These are phyloP conservation scores for Stenchaetothrips biformis DNA, from an alignment of 2,888 invertebrate species.

Conservation along the genomic window DNA sequence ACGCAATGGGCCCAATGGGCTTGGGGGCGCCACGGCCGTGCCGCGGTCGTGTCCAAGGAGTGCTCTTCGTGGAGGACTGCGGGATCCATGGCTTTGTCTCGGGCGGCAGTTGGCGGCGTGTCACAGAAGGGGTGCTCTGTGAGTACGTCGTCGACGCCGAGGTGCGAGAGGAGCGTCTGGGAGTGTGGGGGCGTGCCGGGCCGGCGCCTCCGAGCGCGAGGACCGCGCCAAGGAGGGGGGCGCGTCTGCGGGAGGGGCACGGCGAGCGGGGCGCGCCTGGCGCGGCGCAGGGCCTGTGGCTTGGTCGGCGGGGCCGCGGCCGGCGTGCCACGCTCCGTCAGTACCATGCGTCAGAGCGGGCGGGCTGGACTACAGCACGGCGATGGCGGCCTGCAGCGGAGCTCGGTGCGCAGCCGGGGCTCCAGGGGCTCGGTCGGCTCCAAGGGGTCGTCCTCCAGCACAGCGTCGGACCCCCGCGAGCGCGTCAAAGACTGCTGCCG, in stretches of 20 bases:
- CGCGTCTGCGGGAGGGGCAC: neutral
- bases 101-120: too few species aligned
- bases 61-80: too few species aligned
- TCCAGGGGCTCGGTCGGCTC: constrained; percentile 51
- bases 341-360: constrained; percentile 28
- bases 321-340: neutral
- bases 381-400: constrained; percentile 43
- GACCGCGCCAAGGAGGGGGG: neutral
- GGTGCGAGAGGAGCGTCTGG: too few species aligned
- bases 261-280: neutral
- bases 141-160: too few species aligned
- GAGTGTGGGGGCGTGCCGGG: too few species aligned
- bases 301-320: neutral
- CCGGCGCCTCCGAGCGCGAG: too few species aligned
- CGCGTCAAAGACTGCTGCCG: constrained; percentile 80
- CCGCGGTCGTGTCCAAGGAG: too few species aligned
- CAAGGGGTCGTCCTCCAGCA: constrained; percentile 55
- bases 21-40: too few species aligned
- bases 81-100: too few species aligned
- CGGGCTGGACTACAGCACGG: neutral
- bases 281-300: neutral
- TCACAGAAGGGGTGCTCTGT: too few species aligned
- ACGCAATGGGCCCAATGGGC: too few species aligned
- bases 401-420: constrained; percentile 57
- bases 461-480: constrained; percentile 58